These are phyloP conservation scores for Drosophila atripex DNA, from an alignment of 2,888 invertebrate species.

Conservation along the genomic window DNA sequence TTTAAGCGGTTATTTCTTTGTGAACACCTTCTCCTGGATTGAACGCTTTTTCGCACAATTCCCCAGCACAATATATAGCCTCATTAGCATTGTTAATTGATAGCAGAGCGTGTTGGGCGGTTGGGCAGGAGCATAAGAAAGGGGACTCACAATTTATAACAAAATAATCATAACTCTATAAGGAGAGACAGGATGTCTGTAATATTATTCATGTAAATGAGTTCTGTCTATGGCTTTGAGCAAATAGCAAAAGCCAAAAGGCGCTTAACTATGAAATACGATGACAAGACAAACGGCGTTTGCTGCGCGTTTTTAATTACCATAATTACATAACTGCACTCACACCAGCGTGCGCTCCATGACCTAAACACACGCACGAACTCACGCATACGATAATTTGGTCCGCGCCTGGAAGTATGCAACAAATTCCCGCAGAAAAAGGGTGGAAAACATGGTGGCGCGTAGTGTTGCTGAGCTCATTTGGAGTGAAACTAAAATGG, in stretches of 20 bases:
- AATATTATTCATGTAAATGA: slow-evolving; percentile 42
- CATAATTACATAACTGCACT: slow-evolving; percentile 77
- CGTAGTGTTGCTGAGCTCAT: background rate
- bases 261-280: slow-evolving; percentile 53
- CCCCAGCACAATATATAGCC: slow-evolving; percentile 4
- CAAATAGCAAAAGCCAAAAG: slow-evolving; percentile 49
- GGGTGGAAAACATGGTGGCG: background rate
- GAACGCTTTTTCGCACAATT: slow-evolving; percentile 29
- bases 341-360: slow-evolving; percentile 13
- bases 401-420: slow-evolving; percentile 71
- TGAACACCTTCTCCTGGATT: slow-evolving; percentile 28
- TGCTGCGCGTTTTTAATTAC: slow-evolving; percentile 71
- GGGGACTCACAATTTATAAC: slow-evolving; percentile 27
- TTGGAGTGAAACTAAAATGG: background rate
- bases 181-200: slow-evolving; percentile 13
- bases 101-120: slow-evolving; percentile 4
- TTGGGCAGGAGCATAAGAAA: background rate
- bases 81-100: slow-evolving; percentile 48
- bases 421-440: slow-evolving; percentile 45
- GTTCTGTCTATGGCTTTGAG: slow-evolving; percentile 33
- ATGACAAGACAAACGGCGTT: slow-evolving; percentile 54
- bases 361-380: slow-evolving; percentile 21
- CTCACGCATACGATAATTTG: slow-evolving; percentile 45
- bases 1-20: slow-evolving; percentile 35
- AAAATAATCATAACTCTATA: slow-evolving; percentile 39